These are phyloP conservation scores for Neofelis nebulosa DNA, from an alignment of 2,113 vertebrate genomes.

Conservation along the genomic window DNA sequence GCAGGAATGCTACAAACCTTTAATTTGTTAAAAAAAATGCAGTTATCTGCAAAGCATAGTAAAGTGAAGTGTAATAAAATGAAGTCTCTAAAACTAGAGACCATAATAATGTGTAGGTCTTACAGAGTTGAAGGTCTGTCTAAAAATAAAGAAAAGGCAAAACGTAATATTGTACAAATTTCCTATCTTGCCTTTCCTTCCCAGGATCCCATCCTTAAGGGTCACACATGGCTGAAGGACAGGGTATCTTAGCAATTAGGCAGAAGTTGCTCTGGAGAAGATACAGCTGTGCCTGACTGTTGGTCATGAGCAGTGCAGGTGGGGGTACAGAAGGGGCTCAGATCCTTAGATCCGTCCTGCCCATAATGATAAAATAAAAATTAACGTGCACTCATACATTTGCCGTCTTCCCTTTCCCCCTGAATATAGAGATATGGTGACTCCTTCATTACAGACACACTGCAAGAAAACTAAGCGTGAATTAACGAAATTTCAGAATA, in stretches of 20 bases:
- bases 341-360: neutral
- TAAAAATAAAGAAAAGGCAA: neutral
- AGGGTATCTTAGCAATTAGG: neutral
- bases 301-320: neutral
- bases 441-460: neutral
- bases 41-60: neutral
- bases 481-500: neutral
- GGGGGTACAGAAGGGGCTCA: neutral
- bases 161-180: neutral
- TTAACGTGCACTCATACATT: neutral
- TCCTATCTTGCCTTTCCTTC: neutral
- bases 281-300: neutral
- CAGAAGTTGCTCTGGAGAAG: neutral
- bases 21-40: too few species aligned
- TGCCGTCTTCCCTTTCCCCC: neutral
- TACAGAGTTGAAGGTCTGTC: neutral
- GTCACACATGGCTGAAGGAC: neutral
- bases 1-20: neutral
- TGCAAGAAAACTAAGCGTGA: neutral
- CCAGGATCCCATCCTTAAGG: neutral
- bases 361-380: neutral
- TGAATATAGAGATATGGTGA: neutral
- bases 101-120: neutral
- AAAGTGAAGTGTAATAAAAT: neutral
- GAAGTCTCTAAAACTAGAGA: neutral